Evolutionary conservation across 1,140 invertebrate species (phyloP).

Genomic region (Campoletis sonorensis): DNA sequence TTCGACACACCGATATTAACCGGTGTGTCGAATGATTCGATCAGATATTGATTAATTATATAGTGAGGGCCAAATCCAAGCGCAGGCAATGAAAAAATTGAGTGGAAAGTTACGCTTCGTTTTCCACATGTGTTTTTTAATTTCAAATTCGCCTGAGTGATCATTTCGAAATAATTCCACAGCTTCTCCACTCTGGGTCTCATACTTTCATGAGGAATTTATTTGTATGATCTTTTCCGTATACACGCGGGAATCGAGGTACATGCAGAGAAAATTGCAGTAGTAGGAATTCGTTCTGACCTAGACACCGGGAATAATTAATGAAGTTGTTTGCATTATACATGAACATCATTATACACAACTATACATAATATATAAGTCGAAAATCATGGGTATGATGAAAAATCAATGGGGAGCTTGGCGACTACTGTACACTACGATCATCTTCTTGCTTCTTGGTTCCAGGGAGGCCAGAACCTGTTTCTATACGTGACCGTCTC

Average conservation of each 20-base stretch:
- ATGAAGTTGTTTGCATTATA: neutral
- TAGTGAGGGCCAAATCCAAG: too few relatives aligned
- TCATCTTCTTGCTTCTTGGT: slow-evolving; percentile 44
- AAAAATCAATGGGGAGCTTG: neutral
- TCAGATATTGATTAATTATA: too few relatives aligned
- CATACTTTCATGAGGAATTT: neutral
- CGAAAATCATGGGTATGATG: neutral
- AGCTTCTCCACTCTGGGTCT: neutral
- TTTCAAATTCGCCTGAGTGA: too few relatives aligned
- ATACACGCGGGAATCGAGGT: neutral
- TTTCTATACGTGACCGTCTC: slow-evolving; percentile 84
- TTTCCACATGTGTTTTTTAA: too few relatives aligned
- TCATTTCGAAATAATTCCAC: too few relatives aligned
- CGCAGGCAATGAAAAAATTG: too few relatives aligned
- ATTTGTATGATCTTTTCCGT: too few relatives aligned
- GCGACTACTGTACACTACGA: slow-evolving; percentile 1
- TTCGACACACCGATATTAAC: too few relatives aligned
- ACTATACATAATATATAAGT: neutral
- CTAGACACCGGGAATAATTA: neutral
- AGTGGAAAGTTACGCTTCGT: too few relatives aligned
- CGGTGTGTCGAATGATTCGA: too few relatives aligned
- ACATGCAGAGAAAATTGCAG: neutral
- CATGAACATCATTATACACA: neutral
- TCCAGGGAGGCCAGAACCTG: slow-evolving; percentile 82
- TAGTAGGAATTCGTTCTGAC: neutral